A percentile compares a stretch with the other conserved stretches of the same genome.
Evolutionary conservation across 2,113 vertebrate species (phyloP).

Genomic region (Columba janthina): DNA sequence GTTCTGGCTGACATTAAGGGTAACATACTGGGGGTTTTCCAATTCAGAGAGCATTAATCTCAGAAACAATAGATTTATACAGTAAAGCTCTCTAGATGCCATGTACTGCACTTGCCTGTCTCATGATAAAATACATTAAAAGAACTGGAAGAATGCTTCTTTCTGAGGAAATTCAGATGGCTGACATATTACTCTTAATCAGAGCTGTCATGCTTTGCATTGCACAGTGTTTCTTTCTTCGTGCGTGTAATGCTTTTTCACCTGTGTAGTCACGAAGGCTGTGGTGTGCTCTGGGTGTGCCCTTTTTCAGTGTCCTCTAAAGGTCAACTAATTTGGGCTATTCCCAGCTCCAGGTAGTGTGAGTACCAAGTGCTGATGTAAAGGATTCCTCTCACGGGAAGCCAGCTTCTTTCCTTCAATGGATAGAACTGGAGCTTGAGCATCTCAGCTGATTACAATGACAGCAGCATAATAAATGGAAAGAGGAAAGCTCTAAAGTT

Average conservation of each 20-base stretch:
- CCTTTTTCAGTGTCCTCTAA: neutral
- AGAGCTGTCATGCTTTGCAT: neutral
- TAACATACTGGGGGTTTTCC: neutral
- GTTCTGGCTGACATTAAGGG: neutral
- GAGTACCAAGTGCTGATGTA: neutral
- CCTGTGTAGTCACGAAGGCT: neutral
- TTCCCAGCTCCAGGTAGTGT: neutral
- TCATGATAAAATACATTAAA: neutral
- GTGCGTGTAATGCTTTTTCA: neutral
- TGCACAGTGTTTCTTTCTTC: neutral
- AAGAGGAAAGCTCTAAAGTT: neutral
- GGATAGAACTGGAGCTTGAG: neutral
- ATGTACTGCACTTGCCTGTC: neutral
- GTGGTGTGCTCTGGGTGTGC: neutral
- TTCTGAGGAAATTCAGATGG: neutral
- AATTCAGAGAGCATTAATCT: neutral
- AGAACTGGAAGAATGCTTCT: neutral
- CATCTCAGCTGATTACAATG: neutral
- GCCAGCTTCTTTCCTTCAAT: neutral
- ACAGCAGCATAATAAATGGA: neutral
- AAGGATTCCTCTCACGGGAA: neutral
- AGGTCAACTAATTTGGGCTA: neutral
- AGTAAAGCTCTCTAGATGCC: neutral
- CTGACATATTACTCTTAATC: neutral
- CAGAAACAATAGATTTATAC: neutral